These are phyloP conservation scores for Neotragus pygmaeus DNA, from an alignment of 2,113 vertebrate genomes.

Conservation along the genomic window DNA sequence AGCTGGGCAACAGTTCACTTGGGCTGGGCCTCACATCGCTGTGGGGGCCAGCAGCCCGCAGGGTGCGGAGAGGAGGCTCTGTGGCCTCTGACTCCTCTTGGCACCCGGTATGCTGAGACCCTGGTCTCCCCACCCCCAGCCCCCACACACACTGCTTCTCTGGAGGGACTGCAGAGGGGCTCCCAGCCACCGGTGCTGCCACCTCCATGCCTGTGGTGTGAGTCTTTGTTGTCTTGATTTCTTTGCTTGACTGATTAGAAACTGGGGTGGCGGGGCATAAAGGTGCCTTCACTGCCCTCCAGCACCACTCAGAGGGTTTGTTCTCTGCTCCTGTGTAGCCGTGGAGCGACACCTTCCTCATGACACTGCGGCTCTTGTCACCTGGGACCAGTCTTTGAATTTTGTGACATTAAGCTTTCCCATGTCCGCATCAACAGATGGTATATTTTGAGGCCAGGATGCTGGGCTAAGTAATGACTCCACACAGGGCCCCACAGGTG, in stretches of 20 bases:
- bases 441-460: not conserved
- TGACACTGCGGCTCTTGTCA: not conserved
- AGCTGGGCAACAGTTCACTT: not conserved
- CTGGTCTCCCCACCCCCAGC: fast-evolving
- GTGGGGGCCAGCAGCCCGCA: not conserved
- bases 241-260: not conserved
- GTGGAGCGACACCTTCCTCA: not conserved
- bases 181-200: not conserved
- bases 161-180: not conserved
- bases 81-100: not conserved
- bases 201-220: not conserved
- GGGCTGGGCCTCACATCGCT: not conserved
- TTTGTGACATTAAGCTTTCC: not conserved
- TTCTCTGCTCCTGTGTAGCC: not conserved
- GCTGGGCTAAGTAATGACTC: not conserved
- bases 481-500: too few relatives aligned
- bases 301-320: fast-evolving
- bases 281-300: not conserved
- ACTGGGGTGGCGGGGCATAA: not conserved
- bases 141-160: not conserved
- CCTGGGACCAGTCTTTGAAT: not conserved
- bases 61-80: not conserved
- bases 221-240: not conserved
- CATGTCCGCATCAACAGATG: not conserved
- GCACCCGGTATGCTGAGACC: not conserved